A percentile compares a stretch with the other conserved stretches of the same genome.
Conservation (phyloP, 2,113 vertebrate genomes). For the Morone chrysops region DNA sequence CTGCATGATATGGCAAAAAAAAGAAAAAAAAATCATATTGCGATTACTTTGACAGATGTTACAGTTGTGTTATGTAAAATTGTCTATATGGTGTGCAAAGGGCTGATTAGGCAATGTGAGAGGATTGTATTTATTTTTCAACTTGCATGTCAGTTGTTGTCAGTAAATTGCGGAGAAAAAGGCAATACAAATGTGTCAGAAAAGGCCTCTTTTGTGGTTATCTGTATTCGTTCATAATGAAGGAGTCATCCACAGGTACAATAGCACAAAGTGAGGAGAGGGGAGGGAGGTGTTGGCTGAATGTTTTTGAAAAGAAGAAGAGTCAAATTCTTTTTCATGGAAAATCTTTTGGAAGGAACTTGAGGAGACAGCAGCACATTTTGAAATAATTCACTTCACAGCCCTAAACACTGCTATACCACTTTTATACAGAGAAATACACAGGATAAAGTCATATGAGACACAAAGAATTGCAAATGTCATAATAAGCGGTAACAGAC, state of each 20-base stretch:
- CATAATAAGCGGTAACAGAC: too few species aligned
- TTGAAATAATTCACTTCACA: not conserved
- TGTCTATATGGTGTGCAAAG: not conserved
- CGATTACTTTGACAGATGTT: too few species aligned
- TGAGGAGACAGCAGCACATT: constrained; percentile 11
- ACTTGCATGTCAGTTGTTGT: not conserved
- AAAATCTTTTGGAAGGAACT: constrained; percentile 27
- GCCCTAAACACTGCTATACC: too few species aligned
- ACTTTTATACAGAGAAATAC: not conserved
- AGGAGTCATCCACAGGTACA: not conserved
- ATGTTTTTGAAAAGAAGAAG: constrained; percentile 7
- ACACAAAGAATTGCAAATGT: not conserved
- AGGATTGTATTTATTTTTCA: not conserved
- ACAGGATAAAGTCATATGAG: too few species aligned
- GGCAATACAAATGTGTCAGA: not conserved
- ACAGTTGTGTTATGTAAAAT: too few species aligned
- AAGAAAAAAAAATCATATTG: too few species aligned
- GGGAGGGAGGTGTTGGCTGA: constrained; percentile 27
- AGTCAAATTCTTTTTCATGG: constrained; percentile 48
- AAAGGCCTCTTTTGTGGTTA: not conserved
- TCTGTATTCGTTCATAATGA: not conserved
- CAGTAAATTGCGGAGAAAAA: not conserved
- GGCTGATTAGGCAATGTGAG: not conserved
- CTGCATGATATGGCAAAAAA: not conserved
- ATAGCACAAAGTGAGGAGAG: not conserved